Conservation (phyloP, 2,888 invertebrate species). For the Eilema depressum region DNA sequence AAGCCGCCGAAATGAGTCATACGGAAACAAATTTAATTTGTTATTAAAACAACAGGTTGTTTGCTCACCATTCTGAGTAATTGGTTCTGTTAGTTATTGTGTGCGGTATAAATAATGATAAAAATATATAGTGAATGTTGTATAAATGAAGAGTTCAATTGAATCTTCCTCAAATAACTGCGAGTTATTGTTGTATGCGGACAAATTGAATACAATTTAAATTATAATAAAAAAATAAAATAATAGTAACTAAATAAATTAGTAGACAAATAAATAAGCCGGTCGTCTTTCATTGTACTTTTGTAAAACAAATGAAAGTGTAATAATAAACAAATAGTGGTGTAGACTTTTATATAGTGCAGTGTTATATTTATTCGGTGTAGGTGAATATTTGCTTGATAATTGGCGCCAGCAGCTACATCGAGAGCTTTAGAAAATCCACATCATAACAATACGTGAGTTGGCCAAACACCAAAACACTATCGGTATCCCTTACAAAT, state of each 20-base stretch:
- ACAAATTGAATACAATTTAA: conserved; percentile 30
- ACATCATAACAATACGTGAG: conserved; percentile 70
- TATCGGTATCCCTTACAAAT: conserved; percentile 60
- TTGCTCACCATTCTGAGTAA: conserved; percentile 75
- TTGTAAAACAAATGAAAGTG: background rate
- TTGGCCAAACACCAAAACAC: conserved; percentile 74
- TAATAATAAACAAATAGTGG: background rate
- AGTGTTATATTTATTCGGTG: conserved; percentile 23
- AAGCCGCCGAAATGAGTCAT: conserved; percentile 71
- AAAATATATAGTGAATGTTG: conserved; percentile 49
- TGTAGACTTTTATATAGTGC: background rate
- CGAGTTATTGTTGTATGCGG: conserved; percentile 48
- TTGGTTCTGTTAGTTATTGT: conserved; percentile 58
- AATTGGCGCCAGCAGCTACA: conserved; percentile 30
- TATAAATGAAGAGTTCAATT: conserved; percentile 53
- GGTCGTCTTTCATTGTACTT: conserved; percentile 11
- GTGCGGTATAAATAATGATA: conserved; percentile 68
- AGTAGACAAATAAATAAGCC: background rate
- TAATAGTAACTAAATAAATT: background rate
- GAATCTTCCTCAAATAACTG: conserved; percentile 49
- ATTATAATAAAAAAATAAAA: conserved; percentile 12
- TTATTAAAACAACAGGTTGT: conserved; percentile 69
- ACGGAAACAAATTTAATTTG: conserved; percentile 64
- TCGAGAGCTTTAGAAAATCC: conserved; percentile 49
- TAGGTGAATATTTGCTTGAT: conserved; percentile 22